Conservation (phyloP, 2,888 invertebrate genomes). For the Strigamia maritima region DNA sequence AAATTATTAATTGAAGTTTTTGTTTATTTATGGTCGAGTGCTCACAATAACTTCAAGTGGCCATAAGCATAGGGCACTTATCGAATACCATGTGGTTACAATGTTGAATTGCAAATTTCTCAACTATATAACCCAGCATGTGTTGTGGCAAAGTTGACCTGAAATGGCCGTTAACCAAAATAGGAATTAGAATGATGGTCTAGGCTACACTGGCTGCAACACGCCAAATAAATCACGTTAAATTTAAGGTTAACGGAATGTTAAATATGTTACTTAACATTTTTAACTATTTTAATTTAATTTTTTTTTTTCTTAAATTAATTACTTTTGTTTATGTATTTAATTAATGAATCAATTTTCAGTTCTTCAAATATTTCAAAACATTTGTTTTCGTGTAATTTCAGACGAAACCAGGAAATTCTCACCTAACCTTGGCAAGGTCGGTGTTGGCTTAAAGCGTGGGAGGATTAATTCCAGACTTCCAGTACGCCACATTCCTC, state of each 20-base stretch:
- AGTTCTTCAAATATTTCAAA: too few species aligned
- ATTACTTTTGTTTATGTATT: too few species aligned
- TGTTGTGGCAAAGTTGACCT: slow-evolving; percentile 19
- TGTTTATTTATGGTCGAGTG: neutral
- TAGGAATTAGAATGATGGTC: slow-evolving; percentile 19
- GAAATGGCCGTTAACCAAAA: slow-evolving; percentile 26
- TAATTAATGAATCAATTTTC: too few species aligned
- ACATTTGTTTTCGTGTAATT: neutral
- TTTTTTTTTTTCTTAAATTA: too few species aligned
- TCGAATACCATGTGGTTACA: neutral
- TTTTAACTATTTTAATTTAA: too few species aligned
- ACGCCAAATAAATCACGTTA: neutral
- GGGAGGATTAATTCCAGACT: neutral
- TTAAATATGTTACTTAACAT: too few species aligned
- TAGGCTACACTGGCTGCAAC: neutral
- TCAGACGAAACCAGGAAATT: neutral
- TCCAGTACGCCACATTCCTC: neutral
- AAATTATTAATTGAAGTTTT: neutral
- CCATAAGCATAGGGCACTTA: neutral
- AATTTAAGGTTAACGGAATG: neutral
- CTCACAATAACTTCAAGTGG: neutral
- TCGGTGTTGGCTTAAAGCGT: neutral
- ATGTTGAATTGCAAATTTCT: slow-evolving; percentile 1
- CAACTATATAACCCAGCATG: neutral
- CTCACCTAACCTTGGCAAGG: neutral